Percentiles rank a stretch among this genome's conserved stretches.
phyloP scores from a whole-genome alignment of 1,140 invertebrate species.

The Yoshiicerus persimilis region DNA sequence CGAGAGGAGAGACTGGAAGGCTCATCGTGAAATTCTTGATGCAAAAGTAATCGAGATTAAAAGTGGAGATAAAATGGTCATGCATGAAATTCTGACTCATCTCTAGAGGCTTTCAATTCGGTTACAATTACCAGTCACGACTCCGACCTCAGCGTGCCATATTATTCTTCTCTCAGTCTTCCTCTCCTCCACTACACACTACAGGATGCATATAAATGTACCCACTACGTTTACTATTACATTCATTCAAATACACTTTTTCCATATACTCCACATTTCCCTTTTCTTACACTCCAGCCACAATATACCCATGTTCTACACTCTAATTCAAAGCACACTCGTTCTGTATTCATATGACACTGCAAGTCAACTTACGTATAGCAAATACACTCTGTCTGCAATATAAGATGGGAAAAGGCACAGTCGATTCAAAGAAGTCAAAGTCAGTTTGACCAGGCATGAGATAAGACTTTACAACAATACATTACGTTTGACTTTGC shows the following conservation, averaged over 20 bases:
- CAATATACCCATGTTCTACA: no score
- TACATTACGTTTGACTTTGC: not conserved
- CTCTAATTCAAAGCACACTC: not conserved
- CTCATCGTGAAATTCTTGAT: constrained; percentile 28
- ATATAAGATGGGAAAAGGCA: not conserved
- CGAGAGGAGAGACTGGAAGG: constrained; percentile 6
- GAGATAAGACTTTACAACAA: not conserved
- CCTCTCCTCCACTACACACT: not conserved
- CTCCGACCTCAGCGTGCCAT: constrained; percentile 7
- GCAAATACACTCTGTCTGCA: not conserved
- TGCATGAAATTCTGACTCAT: constrained; percentile 35
- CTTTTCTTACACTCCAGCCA: not conserved
- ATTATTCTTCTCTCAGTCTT: not conserved
- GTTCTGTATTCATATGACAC: not conserved
- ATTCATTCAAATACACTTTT: not conserved
- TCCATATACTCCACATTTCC: not conserved
- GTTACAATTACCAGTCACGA: constrained; percentile 38
- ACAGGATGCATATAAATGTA: no score
- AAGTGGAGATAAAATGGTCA: constrained; percentile 37
- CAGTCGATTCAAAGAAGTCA: not conserved
- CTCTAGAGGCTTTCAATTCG: constrained; percentile 36
- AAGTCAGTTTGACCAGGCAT: not conserved
- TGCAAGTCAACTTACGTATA: not conserved
- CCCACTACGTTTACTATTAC: not conserved
- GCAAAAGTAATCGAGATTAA: constrained; percentile 39